phyloP scores from a whole-genome alignment of 2,113 vertebrate species.

The Prietella phreatophila region DNA sequence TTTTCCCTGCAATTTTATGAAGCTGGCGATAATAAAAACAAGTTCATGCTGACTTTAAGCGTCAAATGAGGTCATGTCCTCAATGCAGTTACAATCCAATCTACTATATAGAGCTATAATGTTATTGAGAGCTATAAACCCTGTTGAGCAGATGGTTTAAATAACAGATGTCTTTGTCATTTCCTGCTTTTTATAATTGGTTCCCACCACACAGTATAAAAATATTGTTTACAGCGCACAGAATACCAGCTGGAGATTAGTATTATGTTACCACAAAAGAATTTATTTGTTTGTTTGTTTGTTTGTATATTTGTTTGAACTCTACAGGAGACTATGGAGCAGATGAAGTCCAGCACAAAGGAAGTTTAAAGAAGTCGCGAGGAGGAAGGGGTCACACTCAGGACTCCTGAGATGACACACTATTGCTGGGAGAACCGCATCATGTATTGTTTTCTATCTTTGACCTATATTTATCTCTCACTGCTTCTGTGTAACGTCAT shows the following conservation, averaged over 20 bases:
- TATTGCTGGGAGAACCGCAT: constrained; percentile 53
- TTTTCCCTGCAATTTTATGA: constrained; percentile 1
- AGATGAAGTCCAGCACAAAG: constrained; percentile 88
- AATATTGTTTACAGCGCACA: not conserved
- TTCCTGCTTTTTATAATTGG: not conserved
- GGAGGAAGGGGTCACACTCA: constrained; percentile 35
- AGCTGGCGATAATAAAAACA: not conserved
- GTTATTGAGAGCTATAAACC: not conserved
- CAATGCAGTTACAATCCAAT: not conserved
- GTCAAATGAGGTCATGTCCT: constrained; percentile 13
- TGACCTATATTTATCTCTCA: constrained; percentile 42
- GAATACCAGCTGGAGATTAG: not conserved
- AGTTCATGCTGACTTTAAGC: not conserved
- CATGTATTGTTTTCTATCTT: constrained; percentile 45
- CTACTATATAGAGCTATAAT: not conserved
- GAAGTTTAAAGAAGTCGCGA: constrained; percentile 76
- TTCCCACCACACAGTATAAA: not conserved
- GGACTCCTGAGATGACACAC: constrained; percentile 46
- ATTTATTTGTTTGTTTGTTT: not conserved
- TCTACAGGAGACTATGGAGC: constrained; percentile 88
- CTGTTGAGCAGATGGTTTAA: not conserved
- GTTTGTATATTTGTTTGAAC: not conserved
- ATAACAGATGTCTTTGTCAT: not conserved
- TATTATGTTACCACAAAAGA: not conserved
- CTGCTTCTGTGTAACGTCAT: constrained; percentile 54